Evolutionary conservation across 2,797 vertebrate genomes (phyloP).

Genomic region (Apodemus agrarius): DNA sequence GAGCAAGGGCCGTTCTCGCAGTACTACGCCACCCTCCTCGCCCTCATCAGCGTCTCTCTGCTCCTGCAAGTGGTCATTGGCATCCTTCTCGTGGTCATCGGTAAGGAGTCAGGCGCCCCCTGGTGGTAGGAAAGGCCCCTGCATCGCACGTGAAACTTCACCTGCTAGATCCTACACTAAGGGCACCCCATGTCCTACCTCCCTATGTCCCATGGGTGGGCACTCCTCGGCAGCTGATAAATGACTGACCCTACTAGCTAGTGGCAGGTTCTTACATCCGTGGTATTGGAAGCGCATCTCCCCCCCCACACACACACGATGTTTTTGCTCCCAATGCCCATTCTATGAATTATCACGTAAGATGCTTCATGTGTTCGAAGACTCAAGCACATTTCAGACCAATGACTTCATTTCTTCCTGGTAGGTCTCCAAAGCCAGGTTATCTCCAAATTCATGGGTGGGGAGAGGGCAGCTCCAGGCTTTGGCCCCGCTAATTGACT

Average conservation of each 20-base stretch:
- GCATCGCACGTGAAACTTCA: background rate
- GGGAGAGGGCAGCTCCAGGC: background rate
- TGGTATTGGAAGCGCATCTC: background rate
- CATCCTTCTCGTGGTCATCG: constrained; percentile 92
- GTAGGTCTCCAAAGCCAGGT: background rate
- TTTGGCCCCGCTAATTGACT: background rate
- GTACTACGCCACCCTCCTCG: constrained; percentile 91
- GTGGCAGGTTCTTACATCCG: background rate
- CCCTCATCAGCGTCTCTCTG: constrained; percentile 94
- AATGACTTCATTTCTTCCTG: background rate
- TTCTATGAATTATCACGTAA: background rate
- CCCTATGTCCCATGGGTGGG: background rate
- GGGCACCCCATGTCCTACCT: background rate
- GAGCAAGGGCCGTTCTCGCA: constrained; percentile 93
- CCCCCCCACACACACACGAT: too few species aligned
- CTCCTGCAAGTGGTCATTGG: constrained; percentile 93
- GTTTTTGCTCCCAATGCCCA: background rate
- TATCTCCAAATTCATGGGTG: background rate
- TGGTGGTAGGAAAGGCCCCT: background rate
- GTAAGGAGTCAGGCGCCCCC: constrained; percentile 86
- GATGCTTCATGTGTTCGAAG: background rate
- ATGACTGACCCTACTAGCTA: background rate
- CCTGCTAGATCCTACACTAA: too few species aligned
- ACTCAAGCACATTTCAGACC: background rate
- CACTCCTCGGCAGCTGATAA: background rate